Evolutionary conservation across 1,140 invertebrate species (phyloP), one percentile per base, ranked within the genome.

Genomic region (Portunus trituberculatus): DNA sequence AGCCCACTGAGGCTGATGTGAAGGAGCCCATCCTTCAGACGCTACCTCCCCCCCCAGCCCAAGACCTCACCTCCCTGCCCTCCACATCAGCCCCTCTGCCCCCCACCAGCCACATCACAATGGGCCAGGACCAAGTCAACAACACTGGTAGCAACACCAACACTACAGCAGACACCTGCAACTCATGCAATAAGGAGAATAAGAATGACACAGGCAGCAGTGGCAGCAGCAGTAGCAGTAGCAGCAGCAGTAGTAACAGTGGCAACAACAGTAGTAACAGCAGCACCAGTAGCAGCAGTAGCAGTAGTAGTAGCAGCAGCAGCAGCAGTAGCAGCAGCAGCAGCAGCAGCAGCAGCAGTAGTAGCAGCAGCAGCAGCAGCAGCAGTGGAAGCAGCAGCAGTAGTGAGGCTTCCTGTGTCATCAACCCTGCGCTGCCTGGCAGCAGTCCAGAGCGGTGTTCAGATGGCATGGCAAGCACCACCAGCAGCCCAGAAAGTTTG

Each of bases 11-110:
- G 39, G 52, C 28, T 88, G 94, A 95, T 45, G 32, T 95, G 67
- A 95, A 95, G 83, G 94, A 95, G 88, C 91, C 94, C 94, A 93
- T 95, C 48, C 84, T 92, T 59, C 91, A 95, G 82, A 92, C 83
- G 3, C 12, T 92, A 67, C 48, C 91, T 16, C 94, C 94, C 87
- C 91, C 94, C 52, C 28, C 90, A 20, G 87, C 59, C 39, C 91
- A 92, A 52, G 94, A 92, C 82, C 93, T 90, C 82, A 87, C 87
- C 90, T 32, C 52, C 31, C 59, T 91, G 87, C 93, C 93, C 90
- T 82, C 48, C 45, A 28, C 10, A 28, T 52, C 88, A 28, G n/a
- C 39, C 48, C 39, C 48, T 25, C 25, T 14, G n/a, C n/a, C 45
- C 48, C 14, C 88, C 39, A 48, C 45, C 20, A 28, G 39, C 39